These are phyloP conservation scores for Druon quercuslanigerum DNA, from an alignment of 1,140 invertebrate genomes.

Conservation along the genomic window DNA sequence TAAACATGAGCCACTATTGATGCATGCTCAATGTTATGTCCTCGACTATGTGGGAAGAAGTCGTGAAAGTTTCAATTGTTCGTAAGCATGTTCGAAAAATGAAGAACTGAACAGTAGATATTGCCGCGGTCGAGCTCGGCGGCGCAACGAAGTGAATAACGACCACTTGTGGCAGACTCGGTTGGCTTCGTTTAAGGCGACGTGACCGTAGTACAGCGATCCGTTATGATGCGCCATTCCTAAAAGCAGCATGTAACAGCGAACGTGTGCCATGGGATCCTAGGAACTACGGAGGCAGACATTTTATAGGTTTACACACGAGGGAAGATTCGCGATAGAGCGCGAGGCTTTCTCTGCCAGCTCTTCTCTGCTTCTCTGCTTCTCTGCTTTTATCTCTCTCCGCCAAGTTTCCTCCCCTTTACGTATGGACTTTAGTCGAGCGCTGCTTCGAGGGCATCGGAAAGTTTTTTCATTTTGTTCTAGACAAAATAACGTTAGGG, in stretches of 20 bases:
- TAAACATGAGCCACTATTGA: too few relatives aligned
- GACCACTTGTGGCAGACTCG: constrained; percentile 11
- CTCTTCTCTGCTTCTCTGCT: constrained; percentile 55
- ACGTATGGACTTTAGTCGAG: constrained; percentile 17
- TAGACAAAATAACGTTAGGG: constrained; percentile 20
- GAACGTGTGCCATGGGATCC: constrained; percentile 6
- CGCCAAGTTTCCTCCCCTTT: not conserved
- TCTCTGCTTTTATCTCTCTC: constrained; percentile 2
- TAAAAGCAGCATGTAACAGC: not conserved
- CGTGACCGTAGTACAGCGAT: constrained; percentile 13
- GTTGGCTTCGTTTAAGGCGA: constrained; percentile 12
- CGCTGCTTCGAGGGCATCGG: not conserved
- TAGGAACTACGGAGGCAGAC: constrained; percentile 46
- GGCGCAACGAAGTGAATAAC: constrained; percentile 10
- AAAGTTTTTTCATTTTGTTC: constrained; percentile 31
- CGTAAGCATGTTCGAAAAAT: constrained; percentile 5
- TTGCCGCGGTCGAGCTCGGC: not conserved
- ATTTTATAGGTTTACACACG: constrained; percentile 61
- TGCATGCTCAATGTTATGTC: too few relatives aligned
- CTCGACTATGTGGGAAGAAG: too few relatives aligned
- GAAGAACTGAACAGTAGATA: constrained; percentile 24
- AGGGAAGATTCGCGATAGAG: constrained; percentile 61
- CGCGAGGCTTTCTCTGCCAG: constrained; percentile 50
- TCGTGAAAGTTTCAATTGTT: not conserved
- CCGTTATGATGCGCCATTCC: constrained; percentile 19